Evolutionary conservation across 2,797 vertebrate genomes (phyloP).

Genomic region (Hozukius guyotensis): DNA sequence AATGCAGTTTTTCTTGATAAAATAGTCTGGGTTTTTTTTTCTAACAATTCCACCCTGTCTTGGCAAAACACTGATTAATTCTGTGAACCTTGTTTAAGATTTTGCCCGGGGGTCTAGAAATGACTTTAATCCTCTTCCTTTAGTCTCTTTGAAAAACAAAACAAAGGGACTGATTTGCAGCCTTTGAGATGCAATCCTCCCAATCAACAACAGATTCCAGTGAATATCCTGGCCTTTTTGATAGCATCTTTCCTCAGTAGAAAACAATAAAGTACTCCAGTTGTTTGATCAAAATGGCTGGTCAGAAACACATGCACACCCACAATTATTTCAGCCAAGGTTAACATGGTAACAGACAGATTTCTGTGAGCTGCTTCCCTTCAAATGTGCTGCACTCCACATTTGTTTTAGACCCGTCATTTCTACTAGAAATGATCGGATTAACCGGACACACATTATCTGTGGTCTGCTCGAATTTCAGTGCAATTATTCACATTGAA

Average conservation of each 20-base stretch:
- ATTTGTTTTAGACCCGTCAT: conserved; percentile 56
- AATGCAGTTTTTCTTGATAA: conserved; percentile 29
- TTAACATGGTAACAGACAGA: conserved; percentile 23
- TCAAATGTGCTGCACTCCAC: conserved; percentile 24
- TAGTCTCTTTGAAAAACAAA: conserved; percentile 69
- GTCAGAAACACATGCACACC: conserved; percentile 11
- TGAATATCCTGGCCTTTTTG: conserved; percentile 66
- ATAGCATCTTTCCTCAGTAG: conserved; percentile 34
- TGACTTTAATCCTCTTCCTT: conserved; percentile 70
- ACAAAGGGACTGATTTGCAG: conserved; percentile 73
- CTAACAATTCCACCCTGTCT: conserved; percentile 35
- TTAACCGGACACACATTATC: conserved; percentile 77
- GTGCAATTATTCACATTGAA: conserved; percentile 78
- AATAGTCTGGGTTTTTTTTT: conserved; percentile 2
- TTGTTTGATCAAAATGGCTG: conserved; percentile 50
- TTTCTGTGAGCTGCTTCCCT: conserved; percentile 35
- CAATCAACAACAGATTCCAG: conserved; percentile 68
- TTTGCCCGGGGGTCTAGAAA: conserved; percentile 55
- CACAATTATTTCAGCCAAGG: conserved; percentile 55
- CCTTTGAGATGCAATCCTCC: conserved; percentile 61
- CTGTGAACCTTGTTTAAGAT: conserved; percentile 63
- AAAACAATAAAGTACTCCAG: conserved; percentile 43
- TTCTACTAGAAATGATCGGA: conserved; percentile 75
- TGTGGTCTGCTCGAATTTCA: conserved; percentile 70
- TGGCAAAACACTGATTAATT: conserved; percentile 67